Evolutionary conservation across 2,888 invertebrate species (phyloP), one percentile per base, ranked within the genome.

Genomic region (Cabera pusaria): DNA sequence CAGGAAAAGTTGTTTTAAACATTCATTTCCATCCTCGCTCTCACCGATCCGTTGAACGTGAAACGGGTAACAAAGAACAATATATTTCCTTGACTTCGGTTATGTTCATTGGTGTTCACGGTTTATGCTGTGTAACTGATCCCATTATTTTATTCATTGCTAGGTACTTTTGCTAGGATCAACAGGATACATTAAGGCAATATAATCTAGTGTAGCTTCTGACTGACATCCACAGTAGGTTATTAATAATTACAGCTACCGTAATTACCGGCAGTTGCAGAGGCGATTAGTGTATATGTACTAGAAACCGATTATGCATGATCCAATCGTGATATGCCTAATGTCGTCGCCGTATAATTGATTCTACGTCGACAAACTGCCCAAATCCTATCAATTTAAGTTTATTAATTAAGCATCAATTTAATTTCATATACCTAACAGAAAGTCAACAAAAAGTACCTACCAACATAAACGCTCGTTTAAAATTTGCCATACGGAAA

Each of bases 301-400:
- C 24, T 14, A 26, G 32, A 34, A 42, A 47, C 42, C 40, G 35
- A 44, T 44, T 43, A 37, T 23, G 31, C 49, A 40, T 50, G 43
- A 44, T 52, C 43, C 48, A 44, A 48, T 52, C 42, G 37, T 38
- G 47, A 51, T 54, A 54, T 49, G 56, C 51, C 49, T 59, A 60
- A 65, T 61, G 44, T 51, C 42, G 38, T 39, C 41, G 31, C 41
- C 50, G 35, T 31, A 52, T 65, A 65, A 71, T 67, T 60, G 62
- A 59, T 56, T 59, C 42, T 51, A 52, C 49, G 48, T 49, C 55
- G 44, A 53, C 59, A 56, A 59, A 61, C 65, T 56, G 56, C n/a
- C n/a, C n/a, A n/a, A n/a, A n/a, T n/a, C n/a, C n/a, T n/a, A n/a
- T n/a, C n/a, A n/a, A n/a, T n/a, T n/a, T n/a, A n/a, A n/a, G n/a